Conservation (phyloP, 2,888 invertebrate species). For the Eupithecia vulgata region DNA sequence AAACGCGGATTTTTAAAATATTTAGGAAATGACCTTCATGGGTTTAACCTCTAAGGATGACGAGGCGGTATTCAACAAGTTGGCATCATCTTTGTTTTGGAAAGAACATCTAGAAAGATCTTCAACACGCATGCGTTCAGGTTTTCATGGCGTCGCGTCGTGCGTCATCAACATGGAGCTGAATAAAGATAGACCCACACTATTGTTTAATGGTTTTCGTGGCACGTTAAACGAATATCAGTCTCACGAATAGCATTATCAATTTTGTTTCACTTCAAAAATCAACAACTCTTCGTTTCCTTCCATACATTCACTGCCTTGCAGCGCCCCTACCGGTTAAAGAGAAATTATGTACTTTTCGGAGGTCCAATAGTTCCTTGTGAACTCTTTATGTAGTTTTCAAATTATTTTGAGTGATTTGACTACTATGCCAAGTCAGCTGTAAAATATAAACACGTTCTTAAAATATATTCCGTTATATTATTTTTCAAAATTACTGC, state of each 20-base stretch:
- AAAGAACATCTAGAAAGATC: constrained; percentile 5
- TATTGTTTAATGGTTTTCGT: background rate
- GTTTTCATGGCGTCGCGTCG: background rate
- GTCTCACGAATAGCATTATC: too few species aligned
- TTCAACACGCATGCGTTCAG: constrained; percentile 16
- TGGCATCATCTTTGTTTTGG: constrained; percentile 6
- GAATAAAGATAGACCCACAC: background rate
- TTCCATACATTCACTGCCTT: too few species aligned
- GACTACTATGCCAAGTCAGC: too few species aligned
- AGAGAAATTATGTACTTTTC: background rate
- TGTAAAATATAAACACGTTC: too few species aligned
- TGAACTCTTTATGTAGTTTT: too few species aligned
- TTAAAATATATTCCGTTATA: too few species aligned
- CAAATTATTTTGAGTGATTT: too few species aligned
- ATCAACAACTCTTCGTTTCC: too few species aligned
- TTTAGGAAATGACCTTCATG: background rate
- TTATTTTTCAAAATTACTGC: too few species aligned
- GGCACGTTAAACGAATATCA: background rate
- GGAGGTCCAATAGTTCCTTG: too few species aligned
- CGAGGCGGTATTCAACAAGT: constrained; percentile 25
- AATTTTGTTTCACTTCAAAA: too few species aligned
- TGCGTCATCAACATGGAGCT: background rate
- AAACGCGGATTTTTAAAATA: background rate
- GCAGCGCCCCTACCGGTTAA: too few species aligned
- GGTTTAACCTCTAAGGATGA: constrained; percentile 11